Conservation (phyloP, 2,797 vertebrate species). For the Mycteria americana region DNA sequence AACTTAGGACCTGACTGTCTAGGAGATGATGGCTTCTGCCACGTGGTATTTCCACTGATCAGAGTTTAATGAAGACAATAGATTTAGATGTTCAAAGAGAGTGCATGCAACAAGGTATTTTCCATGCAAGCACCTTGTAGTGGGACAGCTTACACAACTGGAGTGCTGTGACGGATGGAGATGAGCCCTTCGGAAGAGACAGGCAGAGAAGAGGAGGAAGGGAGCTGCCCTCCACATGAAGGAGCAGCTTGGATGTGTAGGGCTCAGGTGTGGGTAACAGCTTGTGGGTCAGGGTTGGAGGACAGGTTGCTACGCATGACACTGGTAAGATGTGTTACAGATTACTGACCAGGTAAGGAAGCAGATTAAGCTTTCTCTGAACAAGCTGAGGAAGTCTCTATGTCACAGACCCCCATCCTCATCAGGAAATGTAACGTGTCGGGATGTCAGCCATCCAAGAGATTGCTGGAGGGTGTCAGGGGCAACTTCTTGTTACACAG, state of each 20-base stretch:
- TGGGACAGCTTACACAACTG: not conserved
- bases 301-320: not conserved
- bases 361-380: not conserved
- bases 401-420: not conserved
- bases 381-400: not conserved
- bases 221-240: not conserved
- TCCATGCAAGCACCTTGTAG: not conserved
- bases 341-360: not conserved
- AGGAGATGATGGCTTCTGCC: not conserved
- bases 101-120: not conserved
- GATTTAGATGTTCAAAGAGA: not conserved
- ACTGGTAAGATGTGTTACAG: not conserved
- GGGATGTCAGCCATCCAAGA: not conserved
- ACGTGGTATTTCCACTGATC: not conserved
- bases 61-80: not conserved
- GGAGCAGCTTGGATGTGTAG: not conserved
- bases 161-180: not conserved
- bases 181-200: not conserved
- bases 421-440: fast-evolving
- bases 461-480: not conserved
- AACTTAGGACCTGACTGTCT: not conserved
- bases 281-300: not conserved
- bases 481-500: not conserved
- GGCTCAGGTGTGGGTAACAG: not conserved
- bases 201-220: not conserved